These are phyloP conservation scores for Acheta domesticus DNA, from an alignment of 2,888 invertebrate species.

Conservation along the genomic window DNA sequence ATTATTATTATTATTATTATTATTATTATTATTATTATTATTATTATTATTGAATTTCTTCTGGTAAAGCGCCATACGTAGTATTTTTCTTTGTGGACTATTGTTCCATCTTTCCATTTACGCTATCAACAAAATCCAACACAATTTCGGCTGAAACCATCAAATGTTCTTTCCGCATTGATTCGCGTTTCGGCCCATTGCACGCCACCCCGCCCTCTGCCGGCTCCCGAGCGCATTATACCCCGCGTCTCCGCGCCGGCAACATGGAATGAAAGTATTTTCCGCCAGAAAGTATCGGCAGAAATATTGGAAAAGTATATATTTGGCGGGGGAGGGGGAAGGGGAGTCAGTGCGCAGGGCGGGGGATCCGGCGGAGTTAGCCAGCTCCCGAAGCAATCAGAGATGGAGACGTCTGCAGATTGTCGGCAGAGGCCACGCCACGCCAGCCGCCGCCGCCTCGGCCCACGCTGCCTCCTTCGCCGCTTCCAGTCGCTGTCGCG, in stretches of 20 bases:
- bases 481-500: background rate
- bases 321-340: background rate
- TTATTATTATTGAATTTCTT: too few species aligned
- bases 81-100: too few species aligned
- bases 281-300: conserved; percentile 18
- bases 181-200: background rate
- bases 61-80: too few species aligned
- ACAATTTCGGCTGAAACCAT: too few species aligned
- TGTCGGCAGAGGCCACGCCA: background rate
- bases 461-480: too few species aligned
- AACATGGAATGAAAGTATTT: conserved; percentile 18
- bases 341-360: background rate
- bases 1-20: too few species aligned
- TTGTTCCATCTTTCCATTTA: too few species aligned
- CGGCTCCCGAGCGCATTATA: background rate
- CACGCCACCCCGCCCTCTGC: background rate
- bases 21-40: too few species aligned
- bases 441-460: background rate
- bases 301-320: conserved; percentile 18
- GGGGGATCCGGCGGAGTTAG: background rate
- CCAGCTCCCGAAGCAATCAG: background rate
- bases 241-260: background rate
- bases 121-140: too few species aligned
- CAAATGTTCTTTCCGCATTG: too few species aligned
- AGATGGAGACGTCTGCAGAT: background rate